Evolutionary conservation across 2,797 vertebrate species (phyloP).

Genomic region (Xiphophorus birchmanni): DNA sequence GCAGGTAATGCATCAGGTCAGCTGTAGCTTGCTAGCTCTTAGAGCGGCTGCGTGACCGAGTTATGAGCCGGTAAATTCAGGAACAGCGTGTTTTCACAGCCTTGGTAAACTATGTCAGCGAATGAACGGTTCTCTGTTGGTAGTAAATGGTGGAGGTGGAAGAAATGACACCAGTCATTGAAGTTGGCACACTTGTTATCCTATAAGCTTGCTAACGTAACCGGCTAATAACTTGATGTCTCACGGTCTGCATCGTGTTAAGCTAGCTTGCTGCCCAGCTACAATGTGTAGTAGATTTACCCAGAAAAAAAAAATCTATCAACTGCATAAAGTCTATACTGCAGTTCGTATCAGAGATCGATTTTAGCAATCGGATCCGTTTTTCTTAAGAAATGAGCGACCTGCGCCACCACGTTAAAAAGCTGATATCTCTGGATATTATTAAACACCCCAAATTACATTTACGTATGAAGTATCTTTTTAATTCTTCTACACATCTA

Average conservation of each 20-base stretch:
- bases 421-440: background rate
- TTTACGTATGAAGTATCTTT: background rate
- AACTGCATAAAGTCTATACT: background rate
- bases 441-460: background rate
- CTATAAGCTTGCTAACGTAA: conserved; percentile 47
- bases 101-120: background rate
- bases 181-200: conserved; percentile 39
- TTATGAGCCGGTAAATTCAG: conserved; percentile 33
- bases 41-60: conserved; percentile 40
- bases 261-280: conserved; percentile 41
- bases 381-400: background rate
- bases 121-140: background rate
- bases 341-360: background rate
- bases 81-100: background rate
- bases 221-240: conserved; percentile 49
- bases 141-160: conserved; percentile 6
- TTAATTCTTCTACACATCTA: background rate
- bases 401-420: conserved; percentile 1
- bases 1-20: conserved; percentile 79
- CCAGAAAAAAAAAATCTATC: background rate
- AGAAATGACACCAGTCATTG: conserved; percentile 20
- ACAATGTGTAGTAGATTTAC: conserved; percentile 5
- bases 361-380: background rate
- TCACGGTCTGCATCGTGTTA: conserved; percentile 62
- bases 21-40: conserved; percentile 70